phyloP scores from a whole-genome alignment of 2,113 vertebrate genomes.

The Petrocephalus zakoni region DNA sequence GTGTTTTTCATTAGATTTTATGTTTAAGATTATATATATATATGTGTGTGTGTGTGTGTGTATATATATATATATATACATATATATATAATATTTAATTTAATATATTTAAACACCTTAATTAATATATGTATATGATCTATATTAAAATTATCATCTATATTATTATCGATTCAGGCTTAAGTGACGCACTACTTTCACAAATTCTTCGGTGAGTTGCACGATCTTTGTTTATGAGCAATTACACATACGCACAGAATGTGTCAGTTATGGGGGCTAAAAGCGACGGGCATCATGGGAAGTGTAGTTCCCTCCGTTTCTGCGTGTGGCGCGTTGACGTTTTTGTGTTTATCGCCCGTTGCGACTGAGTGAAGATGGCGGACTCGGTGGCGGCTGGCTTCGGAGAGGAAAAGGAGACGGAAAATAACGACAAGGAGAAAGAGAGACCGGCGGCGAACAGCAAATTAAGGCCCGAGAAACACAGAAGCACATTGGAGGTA shows the following conservation, averaged over 20 bases:
- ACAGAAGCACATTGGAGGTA: conserved; percentile 38
- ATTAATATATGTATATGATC: too few species aligned
- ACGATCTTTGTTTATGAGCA: not conserved
- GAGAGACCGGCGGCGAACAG: conserved; percentile 25
- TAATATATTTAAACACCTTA: too few species aligned
- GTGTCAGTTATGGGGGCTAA: not conserved
- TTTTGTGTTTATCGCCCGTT: conserved; percentile 38
- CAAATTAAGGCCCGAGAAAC: conserved; percentile 22
- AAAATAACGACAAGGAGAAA: conserved; percentile 56
- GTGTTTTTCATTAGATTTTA: not conserved
- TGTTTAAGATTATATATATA: not conserved
- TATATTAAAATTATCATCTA: too few species aligned
- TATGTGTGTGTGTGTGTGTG: too few species aligned
- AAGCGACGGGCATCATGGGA: conserved; percentile 25
- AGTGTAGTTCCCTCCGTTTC: conserved; percentile 26
- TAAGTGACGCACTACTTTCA: not conserved
- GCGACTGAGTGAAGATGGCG: conserved; percentile 67
- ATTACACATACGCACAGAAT: not conserved
- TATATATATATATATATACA: too few species aligned
- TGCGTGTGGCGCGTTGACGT: conserved; percentile 9
- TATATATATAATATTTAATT: too few species aligned
- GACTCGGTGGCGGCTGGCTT: conserved; percentile 59
- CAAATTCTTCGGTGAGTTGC: not conserved
- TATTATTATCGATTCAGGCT: not conserved
- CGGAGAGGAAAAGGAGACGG: conserved; percentile 61